phyloP scores from a whole-genome alignment of 1,140 invertebrate genomes.

The Lycorma delicatula region DNA sequence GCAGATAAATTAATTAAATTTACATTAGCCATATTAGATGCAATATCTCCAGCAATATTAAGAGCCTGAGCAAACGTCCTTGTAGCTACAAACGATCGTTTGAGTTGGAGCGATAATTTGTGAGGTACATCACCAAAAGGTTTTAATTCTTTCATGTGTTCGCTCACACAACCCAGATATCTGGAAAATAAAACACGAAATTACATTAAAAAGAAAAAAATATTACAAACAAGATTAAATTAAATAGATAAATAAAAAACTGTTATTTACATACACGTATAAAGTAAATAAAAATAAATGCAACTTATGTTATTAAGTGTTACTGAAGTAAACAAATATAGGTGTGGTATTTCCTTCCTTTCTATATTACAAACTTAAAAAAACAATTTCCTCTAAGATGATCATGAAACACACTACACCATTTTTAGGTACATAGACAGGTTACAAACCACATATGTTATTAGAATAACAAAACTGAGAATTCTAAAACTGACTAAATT shows the following conservation, averaged over 20 bases:
- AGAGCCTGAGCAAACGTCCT: conserved; percentile 86
- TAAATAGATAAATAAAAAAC: background rate
- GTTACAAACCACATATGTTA: too few relatives aligned
- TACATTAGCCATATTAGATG: conserved; percentile 73
- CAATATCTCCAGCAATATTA: conserved; percentile 69
- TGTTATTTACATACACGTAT: too few relatives aligned
- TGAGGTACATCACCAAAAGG: conserved; percentile 91
- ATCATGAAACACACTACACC: too few relatives aligned
- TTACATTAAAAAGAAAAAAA: conserved; percentile 14
- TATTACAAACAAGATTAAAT: conserved; percentile 1
- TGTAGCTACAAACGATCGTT: conserved; percentile 88
- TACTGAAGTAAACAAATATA: too few relatives aligned
- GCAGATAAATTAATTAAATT: conserved; percentile 33
- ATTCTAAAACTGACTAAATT: too few relatives aligned
- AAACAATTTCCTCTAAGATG: too few relatives aligned
- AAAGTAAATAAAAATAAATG: too few relatives aligned
- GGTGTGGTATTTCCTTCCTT: too few relatives aligned
- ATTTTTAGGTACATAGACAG: too few relatives aligned
- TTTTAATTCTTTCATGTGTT: conserved; percentile 85
- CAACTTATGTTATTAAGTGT: too few relatives aligned
- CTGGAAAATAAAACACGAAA: conserved; percentile 39
- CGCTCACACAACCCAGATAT: conserved; percentile 76
- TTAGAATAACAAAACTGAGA: too few relatives aligned
- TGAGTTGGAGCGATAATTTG: conserved; percentile 80
- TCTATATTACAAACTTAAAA: too few relatives aligned